phyloP scores from a whole-genome alignment of 2,113 vertebrate genomes.

The human (Homo sapiens) region GRCh38 chr19:54568501-54569000 shows the following conservation, averaged over 20 bases:
- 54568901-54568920: background rate
- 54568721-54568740: background rate
- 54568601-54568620: too few species aligned
- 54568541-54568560: background rate
- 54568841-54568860: too few species aligned
- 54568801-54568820: too few species aligned
- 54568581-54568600: background rate
- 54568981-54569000: background rate
- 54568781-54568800: too few species aligned
- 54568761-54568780: background rate
- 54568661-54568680: too few species aligned
- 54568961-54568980: background rate
- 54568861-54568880: background rate
- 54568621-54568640: too few species aligned
- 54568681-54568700: background rate
- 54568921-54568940: background rate
- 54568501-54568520: background rate
- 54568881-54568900: background rate
- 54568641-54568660: too few species aligned
- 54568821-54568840: too few species aligned
- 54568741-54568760: background rate
- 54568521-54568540: background rate
- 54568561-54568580: background rate
- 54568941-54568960: background rate
- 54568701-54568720: background rate